Conservation (phyloP, 35 echinoderm and acorn worm genomes). For the Lytechinus pictus region DNA sequence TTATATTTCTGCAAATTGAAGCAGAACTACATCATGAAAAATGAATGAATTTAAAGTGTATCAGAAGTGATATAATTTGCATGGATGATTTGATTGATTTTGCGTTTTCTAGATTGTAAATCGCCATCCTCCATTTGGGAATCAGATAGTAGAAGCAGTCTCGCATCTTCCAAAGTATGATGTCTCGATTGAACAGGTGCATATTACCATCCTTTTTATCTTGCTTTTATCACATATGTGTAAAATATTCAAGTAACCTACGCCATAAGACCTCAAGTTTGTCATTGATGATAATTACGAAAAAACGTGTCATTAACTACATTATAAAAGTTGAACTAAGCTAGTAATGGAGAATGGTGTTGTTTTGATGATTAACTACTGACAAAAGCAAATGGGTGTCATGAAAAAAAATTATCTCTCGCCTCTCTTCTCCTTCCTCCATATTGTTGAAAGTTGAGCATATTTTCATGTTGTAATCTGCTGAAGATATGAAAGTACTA, state of each 20-base stretch:
- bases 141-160: constrained; percentile 78
- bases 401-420: not conserved
- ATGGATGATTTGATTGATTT: too few relatives aligned
- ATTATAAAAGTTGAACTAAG: too few relatives aligned
- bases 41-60: too few relatives aligned
- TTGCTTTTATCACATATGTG: not conserved
- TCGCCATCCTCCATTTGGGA: constrained; percentile 89
- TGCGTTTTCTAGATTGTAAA: constrained; percentile 62
- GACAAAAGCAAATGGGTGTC: too few relatives aligned
- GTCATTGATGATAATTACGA: too few relatives aligned
- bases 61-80: too few relatives aligned
- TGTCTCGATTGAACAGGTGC: constrained; percentile 59
- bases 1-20: too few relatives aligned
- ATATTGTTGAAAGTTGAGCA: not conserved
- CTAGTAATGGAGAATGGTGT: too few relatives aligned
- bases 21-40: too few relatives aligned
- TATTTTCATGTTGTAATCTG: not conserved
- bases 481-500: not conserved
- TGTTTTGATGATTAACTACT: too few relatives aligned
- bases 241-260: not conserved
- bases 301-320: too few relatives aligned
- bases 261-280: not conserved
- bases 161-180: constrained; percentile 79
- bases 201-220: not conserved
- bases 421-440: not conserved